Conservation (phyloP, 2,888 invertebrate genomes). For the Phaedon cochleariae region DNA sequence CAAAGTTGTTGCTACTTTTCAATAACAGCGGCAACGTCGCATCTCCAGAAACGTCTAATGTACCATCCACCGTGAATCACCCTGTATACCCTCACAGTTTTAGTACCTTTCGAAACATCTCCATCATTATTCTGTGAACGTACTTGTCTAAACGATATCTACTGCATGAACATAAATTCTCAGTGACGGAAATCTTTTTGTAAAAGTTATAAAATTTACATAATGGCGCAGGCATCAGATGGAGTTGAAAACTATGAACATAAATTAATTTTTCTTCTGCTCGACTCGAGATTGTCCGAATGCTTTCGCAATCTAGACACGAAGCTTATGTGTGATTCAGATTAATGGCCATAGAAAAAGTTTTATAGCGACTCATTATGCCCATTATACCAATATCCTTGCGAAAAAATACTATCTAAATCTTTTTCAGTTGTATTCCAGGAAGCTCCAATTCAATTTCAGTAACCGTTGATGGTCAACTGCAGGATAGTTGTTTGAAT, state of each 20-base stretch:
- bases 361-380: no score
- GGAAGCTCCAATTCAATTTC: no score
- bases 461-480: no score
- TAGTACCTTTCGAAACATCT: constrained; percentile 4
- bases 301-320: constrained; percentile 7
- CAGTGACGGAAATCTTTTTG: constrained; percentile 35
- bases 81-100: no score
- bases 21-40: no score
- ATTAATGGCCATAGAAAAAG: neutral
- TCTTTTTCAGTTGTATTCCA: no score
- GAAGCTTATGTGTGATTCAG: neutral
- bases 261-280: constrained; percentile 34
- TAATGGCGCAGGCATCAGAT: constrained; percentile 37
- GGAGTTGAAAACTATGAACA: constrained; percentile 28
- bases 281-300: neutral
- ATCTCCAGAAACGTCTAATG: no score
- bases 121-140: constrained; percentile 9
- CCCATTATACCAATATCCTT: no score
- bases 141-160: constrained; percentile 24
- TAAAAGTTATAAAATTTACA: constrained; percentile 38
- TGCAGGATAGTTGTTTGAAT: no score
- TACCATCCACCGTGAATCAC: no score
- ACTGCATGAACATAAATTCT: constrained; percentile 34
- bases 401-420: no score
- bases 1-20: no score